Percentiles rank a stretch among this genome's conserved stretches.
These are phyloP conservation scores for Poeciliopsis prolifica DNA, from an alignment of 2,113 vertebrate genomes.

Conservation along the genomic window DNA sequence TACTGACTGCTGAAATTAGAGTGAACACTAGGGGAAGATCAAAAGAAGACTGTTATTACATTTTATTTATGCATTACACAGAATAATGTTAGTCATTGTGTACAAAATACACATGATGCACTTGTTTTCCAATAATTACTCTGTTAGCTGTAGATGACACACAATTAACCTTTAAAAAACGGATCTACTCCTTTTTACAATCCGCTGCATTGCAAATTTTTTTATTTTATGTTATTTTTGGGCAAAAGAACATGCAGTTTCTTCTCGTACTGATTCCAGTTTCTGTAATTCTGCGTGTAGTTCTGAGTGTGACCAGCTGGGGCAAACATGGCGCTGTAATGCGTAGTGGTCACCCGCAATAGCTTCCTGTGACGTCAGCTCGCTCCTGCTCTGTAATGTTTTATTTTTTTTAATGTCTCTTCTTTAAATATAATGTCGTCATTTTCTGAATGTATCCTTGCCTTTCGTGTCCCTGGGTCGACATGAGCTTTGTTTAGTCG, in stretches of 20 bases:
- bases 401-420: background rate
- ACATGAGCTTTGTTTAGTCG: background rate
- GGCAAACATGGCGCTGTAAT: conserved; percentile 9
- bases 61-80: no score
- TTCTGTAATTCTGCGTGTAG: background rate
- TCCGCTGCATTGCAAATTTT: background rate
- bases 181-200: no score
- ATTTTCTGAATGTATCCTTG: background rate
- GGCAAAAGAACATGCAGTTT: background rate
- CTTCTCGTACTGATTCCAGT: background rate
- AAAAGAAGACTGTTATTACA: no score
- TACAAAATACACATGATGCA: no score
- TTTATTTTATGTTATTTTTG: background rate
- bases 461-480: background rate
- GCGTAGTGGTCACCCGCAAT: background rate
- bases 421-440: background rate
- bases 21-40: no score
- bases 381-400: background rate
- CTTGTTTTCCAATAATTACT: no score
- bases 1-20: no score
- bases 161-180: no score
- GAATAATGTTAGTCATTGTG: no score
- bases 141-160: no score
- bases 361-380: conserved; percentile 4
- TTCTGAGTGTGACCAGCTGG: background rate